Base-by-base conservation (phyloP, 2,797 vertebrate species). In the Cossypha niveicapilla region DNA sequence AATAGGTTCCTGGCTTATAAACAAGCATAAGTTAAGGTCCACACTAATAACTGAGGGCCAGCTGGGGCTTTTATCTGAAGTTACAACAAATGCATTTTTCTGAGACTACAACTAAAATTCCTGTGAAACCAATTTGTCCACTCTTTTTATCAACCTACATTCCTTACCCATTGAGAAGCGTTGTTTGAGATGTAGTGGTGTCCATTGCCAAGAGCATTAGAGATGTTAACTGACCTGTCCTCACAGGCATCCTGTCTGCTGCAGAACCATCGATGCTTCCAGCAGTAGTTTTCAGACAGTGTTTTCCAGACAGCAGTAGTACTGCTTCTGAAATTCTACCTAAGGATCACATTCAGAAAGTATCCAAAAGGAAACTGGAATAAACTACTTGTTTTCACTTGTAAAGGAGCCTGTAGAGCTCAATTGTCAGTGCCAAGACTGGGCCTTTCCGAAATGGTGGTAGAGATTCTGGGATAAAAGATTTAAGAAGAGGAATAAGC, bases 381-480 rank as follows among this genome's bases (percentile, higher is more conserved):
- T 42, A 80, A 90, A 76, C 30, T 18, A 30, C 15, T 17, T 30
- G 7, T 44, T 93, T 86, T 61, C 44, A 50, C 47, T 50, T 50
- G 42, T 30, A 53, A 76, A 88, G 22, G 35, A 79, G 10, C 8
- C 60, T 67, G 48, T 47, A 72, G 11, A 67, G 21, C 23, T 45
- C 23, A 65, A 1, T 13, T 68, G 25, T 51, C 37, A 30, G 60
- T 17, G 47, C 48, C 57, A 54, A 71, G 22, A 17, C 45, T 1
- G 1, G 66, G 51, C 32, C 56, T 27, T 30, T 45, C 30, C 51
- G 54, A 1, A 4, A 35, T 0, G 2, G 50, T 11, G 11, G 27
- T 2, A 41, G 11, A 5, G 1, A 24, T 44, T 56, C 27, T 44
- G 41, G 9, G 11, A 58, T 1, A 77, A 18, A 11, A 16, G 19